Base-by-base conservation (phyloP, 2,888 invertebrate genomes). In the Griposia aprilina region DNA sequence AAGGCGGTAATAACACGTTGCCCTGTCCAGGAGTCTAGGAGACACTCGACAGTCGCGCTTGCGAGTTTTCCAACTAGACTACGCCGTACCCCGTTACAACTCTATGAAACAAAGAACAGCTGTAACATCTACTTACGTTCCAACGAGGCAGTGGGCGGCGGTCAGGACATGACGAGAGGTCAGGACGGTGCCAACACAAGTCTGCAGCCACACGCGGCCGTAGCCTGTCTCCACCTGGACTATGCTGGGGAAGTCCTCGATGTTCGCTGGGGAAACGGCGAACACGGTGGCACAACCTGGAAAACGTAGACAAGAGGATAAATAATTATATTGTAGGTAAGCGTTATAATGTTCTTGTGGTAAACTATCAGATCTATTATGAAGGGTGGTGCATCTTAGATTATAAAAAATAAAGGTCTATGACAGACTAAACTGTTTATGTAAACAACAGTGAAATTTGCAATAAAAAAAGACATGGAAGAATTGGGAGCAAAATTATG, bases 181-280 rank as follows among this genome's bases (percentile, higher is more conserved):
- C 45, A 89, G 7, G 17, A 89, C 26, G 41, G 13, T 71, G 1
- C 85, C 89, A 0, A 82, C 87, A 60, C 90, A 90, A 15, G 80
- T 82, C 63, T 90, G 90, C 5, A 83, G 20, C 90, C 89, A 90
- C 2, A 82, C 17, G 10, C 55, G 48, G 0, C 81, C 76, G 15
- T 65, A 23, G 11, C 83, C 74, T n/a, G 71, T 73, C 62, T 90
- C 90, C 17, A 84, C 95, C 94, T 90, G 96, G 75, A 95, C 93
- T 74, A 91, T 90, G 77, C 93, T 93, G 73, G 90, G 90, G 73
- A 83, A 88, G 41, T 75, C 74, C 17, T 90, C 83, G 55, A 90
- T 88, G n/a, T 67, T 79, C 0, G 90, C 86, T 0, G 81, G 82
- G 0, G 52, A 20, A 1, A 85, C 80, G 13, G 41, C 87, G 74